phyloP scores from a whole-genome alignment of 2,797 vertebrate species.

The Hafferia zeledoni region DNA sequence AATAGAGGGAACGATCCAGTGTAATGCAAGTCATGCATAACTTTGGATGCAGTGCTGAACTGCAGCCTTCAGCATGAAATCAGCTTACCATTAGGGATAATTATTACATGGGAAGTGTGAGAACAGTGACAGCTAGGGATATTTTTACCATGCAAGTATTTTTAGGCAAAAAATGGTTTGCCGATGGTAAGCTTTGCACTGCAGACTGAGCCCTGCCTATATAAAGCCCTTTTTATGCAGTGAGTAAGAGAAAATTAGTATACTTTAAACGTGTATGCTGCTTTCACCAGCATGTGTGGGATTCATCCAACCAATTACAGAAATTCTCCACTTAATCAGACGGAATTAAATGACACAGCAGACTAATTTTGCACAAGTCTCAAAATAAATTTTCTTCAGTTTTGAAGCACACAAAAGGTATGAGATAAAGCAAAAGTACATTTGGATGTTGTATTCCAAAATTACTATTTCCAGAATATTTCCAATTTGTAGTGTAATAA shows the following conservation, averaged over 20 bases:
- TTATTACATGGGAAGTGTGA: background rate
- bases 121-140: background rate
- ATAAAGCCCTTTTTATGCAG: background rate
- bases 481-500: background rate
- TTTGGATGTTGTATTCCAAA: background rate
- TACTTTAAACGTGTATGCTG: background rate
- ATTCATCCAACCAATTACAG: background rate
- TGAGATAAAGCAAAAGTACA: background rate
- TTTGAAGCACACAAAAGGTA: background rate
- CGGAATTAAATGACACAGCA: background rate
- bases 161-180: background rate
- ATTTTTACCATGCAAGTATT: conserved; percentile 12
- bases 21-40: background rate
- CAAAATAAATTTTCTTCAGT: background rate
- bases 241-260: background rate
- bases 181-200: background rate
- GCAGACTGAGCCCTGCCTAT: background rate
- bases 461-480: background rate
- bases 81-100: background rate
- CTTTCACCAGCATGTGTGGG: background rate
- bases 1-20: background rate
- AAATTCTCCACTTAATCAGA: conserved; percentile 4
- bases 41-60: background rate
- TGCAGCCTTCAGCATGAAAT: background rate
- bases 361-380: background rate